These are phyloP conservation scores for Picus viridis DNA, from an alignment of 2,797 vertebrate species.

Conservation along the genomic window DNA sequence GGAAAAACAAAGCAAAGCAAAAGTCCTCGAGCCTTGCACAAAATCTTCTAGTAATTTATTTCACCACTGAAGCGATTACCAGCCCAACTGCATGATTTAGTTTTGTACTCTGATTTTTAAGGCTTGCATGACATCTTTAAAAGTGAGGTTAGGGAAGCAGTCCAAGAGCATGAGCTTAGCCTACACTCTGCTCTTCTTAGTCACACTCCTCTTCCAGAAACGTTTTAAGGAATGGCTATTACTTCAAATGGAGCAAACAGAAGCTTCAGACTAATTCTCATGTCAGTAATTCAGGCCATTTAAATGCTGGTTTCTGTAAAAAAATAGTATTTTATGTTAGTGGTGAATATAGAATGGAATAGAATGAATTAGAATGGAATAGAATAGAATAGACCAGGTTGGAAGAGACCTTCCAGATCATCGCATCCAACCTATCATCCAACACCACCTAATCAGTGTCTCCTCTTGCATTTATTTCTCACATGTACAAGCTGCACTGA, in stretches of 20 bases:
- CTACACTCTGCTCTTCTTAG: neutral
- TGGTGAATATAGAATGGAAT: neutral
- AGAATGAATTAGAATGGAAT: too few species aligned
- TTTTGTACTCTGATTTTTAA: neutral
- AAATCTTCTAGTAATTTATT: conserved; percentile 34
- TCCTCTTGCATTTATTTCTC: neutral
- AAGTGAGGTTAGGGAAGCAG: conserved; percentile 6
- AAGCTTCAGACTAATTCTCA: neutral
- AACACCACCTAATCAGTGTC: neutral
- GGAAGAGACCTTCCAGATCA: too few species aligned
- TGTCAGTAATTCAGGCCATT: neutral
- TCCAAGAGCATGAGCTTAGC: neutral
- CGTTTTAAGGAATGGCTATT: neutral
- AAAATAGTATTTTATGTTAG: neutral
- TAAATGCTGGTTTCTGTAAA: neutral
- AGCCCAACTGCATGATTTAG: neutral
- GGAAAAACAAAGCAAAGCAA: neutral
- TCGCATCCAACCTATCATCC: too few species aligned
- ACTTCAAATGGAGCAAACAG: neutral
- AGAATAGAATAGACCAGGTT: too few species aligned
- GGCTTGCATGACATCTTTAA: neutral
- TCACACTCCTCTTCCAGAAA: neutral
- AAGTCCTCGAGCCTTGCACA: conserved; percentile 19
- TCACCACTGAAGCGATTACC: neutral
- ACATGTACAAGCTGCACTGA: neutral